Base-by-base conservation (phyloP, 2,888 invertebrate species). In the Ophion costatus region DNA sequence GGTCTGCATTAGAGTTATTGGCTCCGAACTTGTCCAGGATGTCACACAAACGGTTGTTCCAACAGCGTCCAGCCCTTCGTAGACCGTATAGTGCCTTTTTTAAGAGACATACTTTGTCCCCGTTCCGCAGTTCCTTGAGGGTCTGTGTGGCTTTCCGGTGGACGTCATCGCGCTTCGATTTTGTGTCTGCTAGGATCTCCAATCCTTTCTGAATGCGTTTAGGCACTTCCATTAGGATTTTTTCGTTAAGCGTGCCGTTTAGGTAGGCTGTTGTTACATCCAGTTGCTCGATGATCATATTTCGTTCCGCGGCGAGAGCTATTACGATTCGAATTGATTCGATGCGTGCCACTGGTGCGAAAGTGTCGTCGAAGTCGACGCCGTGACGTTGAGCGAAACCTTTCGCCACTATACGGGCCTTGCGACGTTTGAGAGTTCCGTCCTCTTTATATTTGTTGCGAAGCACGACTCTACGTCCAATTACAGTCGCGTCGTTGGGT, bases 11-110 rank as follows among this genome's bases (percentile, higher is more conserved):
- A 9, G 85, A 74, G 45, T 73, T 84, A 20, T 7, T 69, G n/a
- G 87, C 88, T 51, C 87, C 86, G 45, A 66, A 67, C 2, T 79
- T 69, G 5, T n/a, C 51, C 10, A 88, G 33, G 14, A 67, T 66
- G 11, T 45, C 14, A 67, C 84, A 67, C 20, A 86, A 20, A 20
- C 67, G 66, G 14, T 59, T 24, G 71, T 88, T 59, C 89, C 88
- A 88, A 11, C 73, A 84, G n/a, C 88, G 70, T 11, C 88, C 86
- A 6, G 88, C 85, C 9, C 7, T 6, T 38, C 38, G 38, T 9
- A 38, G 9, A 7, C 38, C 38, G 38, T 38, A 38, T 38, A 61
- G 20, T 9, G 61, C 22, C 20, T 24, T 61, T 1, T 38, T 38
- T 7, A 67, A 10, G 20, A 20, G 42, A 20, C 67, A 67, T 9